These are phyloP conservation scores for Dryadula phaetusa DNA, from an alignment of 2,888 invertebrate species.

Conservation along the genomic window DNA sequence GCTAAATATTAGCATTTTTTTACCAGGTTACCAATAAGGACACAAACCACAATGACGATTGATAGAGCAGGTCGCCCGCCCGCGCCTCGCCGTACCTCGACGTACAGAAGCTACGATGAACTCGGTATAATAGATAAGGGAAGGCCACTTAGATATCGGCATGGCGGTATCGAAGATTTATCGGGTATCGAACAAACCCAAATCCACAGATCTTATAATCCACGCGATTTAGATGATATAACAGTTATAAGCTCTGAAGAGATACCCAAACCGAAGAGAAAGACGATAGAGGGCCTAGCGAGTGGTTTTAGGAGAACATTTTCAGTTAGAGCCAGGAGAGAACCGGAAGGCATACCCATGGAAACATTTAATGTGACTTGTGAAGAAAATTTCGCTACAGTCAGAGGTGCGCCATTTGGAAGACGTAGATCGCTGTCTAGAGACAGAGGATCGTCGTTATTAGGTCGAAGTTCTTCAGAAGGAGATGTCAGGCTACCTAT, in stretches of 20 bases:
- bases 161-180: conserved; percentile 75
- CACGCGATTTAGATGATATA: conserved; percentile 73
- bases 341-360: conserved; percentile 71
- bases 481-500: conserved; percentile 84
- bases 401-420: conserved; percentile 76
- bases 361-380: conserved; percentile 70
- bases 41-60: conserved; percentile 70
- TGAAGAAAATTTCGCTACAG: conserved; percentile 75
- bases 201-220: conserved; percentile 56
- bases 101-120: conserved; percentile 80
- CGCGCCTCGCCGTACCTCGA: conserved; percentile 73
- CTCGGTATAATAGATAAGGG: conserved; percentile 71
- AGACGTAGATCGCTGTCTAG: conserved; percentile 77
- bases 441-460: conserved; percentile 78
- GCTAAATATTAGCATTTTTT: conserved; percentile 63
- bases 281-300: conserved; percentile 75
- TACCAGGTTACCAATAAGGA: conserved; percentile 66
- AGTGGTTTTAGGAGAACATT: conserved; percentile 77
- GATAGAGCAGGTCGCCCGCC: conserved; percentile 76
- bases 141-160: conserved; percentile 70
- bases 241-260: conserved; percentile 79
- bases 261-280: conserved; percentile 69
- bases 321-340: conserved; percentile 71
- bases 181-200: conserved; percentile 64
- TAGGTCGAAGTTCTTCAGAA: conserved; percentile 89